Conservation (phyloP, 2,797 vertebrate species). For the Hypotaenidia okinawae region DNA sequence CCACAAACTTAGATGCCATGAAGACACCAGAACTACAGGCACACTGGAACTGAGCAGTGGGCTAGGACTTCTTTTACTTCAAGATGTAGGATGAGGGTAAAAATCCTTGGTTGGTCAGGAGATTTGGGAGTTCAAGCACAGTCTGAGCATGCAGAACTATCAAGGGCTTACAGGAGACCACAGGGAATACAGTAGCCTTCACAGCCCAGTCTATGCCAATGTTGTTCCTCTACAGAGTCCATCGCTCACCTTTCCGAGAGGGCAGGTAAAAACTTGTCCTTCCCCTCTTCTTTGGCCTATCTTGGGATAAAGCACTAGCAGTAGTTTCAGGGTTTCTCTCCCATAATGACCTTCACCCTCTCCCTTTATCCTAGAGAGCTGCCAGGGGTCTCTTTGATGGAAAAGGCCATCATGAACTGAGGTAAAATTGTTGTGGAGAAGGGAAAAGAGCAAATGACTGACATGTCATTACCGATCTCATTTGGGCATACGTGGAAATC, state of each 20-base stretch:
- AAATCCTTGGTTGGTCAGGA: background rate
- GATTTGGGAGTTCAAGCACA: background rate
- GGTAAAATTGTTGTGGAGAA: background rate
- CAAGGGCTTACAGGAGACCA: background rate
- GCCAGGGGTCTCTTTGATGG: background rate
- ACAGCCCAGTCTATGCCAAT: background rate
- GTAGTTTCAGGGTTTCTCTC: background rate
- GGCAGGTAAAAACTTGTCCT: background rate
- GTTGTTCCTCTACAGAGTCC: background rate
- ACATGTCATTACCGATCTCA: background rate
- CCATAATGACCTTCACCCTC: background rate
- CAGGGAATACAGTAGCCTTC: background rate
- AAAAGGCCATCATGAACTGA: background rate
- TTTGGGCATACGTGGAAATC: background rate
- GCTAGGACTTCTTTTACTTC: background rate
- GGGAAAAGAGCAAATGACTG: background rate
- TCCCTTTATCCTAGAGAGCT: background rate
- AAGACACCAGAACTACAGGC: background rate
- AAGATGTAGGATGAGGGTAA: background rate
- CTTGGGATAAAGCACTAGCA: background rate
- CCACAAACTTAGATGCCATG: background rate
- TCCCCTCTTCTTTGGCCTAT: background rate
- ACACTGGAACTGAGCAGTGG: background rate
- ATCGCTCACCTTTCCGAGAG: background rate
- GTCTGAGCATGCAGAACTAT: background rate